Conservation (phyloP, 1,140 invertebrate genomes). For the Temnothorax longispinosus region DNA sequence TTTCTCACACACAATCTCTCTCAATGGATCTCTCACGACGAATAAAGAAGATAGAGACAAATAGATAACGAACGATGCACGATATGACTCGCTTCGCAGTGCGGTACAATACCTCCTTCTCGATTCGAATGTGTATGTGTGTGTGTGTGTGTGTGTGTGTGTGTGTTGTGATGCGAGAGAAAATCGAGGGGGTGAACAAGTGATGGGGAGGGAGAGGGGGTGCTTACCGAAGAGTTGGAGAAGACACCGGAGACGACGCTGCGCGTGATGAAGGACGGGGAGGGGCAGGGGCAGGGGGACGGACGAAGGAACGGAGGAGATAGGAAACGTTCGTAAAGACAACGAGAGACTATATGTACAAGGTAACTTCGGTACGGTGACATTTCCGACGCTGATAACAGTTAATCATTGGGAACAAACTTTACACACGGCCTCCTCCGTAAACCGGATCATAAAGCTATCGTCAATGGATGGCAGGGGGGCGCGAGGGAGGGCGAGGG, state of each 20-base stretch:
- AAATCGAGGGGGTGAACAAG: no score
- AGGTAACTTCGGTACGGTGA: conserved; percentile 61
- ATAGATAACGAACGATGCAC: conserved; percentile 67
- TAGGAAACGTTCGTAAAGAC: conserved; percentile 42
- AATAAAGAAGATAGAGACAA: conserved; percentile 63
- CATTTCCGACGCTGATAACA: conserved; percentile 59
- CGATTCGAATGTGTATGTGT: no score
- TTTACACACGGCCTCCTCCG: conserved; percentile 61
- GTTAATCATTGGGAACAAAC: conserved; percentile 62
- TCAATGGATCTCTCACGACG: background rate
- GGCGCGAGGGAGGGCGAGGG: background rate
- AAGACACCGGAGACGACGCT: background rate
- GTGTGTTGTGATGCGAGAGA: no score
- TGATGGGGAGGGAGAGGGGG: no score
- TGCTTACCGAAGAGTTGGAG: conserved; percentile 37
- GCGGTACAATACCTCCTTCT: background rate
- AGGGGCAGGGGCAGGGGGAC: background rate
- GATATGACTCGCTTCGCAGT: conserved; percentile 56
- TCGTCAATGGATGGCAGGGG: background rate
- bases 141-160: no score
- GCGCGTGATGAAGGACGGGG: background rate
- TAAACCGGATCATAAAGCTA: conserved; percentile 64
- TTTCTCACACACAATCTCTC: background rate
- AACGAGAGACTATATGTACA: conserved; percentile 67
- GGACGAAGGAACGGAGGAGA: conserved; percentile 1